Evolutionary conservation across 2,113 vertebrate genomes (phyloP).

Genomic region (Mirza zaza): DNA sequence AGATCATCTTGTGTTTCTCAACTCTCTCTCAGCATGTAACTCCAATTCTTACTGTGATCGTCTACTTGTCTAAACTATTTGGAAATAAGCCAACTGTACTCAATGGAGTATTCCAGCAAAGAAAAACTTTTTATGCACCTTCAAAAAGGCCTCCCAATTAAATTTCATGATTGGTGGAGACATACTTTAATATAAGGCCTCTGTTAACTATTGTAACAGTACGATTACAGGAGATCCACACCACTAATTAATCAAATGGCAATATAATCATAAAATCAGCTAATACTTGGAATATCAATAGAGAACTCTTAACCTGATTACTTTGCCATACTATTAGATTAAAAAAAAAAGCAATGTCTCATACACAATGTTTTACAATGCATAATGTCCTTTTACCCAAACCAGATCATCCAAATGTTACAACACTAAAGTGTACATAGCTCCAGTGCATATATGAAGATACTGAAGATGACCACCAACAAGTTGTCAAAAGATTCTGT

Average conservation of each 20-base stretch:
- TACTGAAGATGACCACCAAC: rapidly evolving
- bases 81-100: not conserved
- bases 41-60: not conserved
- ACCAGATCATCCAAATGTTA: not conserved
- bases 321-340: not conserved
- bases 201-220: not conserved
- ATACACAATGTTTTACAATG: rapidly evolving
- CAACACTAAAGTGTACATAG: no score
- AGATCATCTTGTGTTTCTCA: not conserved
- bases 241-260: not conserved
- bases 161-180: not conserved
- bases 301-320: not conserved
- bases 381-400: not conserved
- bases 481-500: not conserved
- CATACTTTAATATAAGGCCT: not conserved
- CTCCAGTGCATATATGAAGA: not conserved
- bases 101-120: not conserved
- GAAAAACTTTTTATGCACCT: not conserved
- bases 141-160: not conserved
- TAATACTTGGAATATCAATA: rapidly evolving
- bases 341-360: not conserved
- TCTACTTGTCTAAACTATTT: not conserved
- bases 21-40: not conserved
- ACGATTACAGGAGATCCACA: not conserved
- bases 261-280: rapidly evolving